Evolutionary conservation across 1,140 invertebrate species (phyloP), one percentile per base, ranked within the genome.

Genomic region (Brachionus paranguensis): DNA sequence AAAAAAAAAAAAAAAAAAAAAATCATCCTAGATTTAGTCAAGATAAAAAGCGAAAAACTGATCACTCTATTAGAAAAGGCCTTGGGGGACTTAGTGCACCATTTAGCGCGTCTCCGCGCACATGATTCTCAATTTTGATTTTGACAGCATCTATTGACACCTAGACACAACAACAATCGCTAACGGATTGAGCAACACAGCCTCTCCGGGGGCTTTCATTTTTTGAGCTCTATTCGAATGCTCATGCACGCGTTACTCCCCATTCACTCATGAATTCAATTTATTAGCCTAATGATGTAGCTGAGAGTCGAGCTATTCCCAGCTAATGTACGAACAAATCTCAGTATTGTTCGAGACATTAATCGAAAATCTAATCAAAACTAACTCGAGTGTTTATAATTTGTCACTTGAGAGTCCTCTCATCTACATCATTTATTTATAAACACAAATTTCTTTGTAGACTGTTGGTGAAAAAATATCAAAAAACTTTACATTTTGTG

Each of bases 361-460:
- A 72, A 72, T 76, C 45, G 24, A 76, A 37, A 37, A 76, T 76
- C 53, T 76, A 76, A 76, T 76, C 72, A 76, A 76, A 76, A 76
- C 41, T 33, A 76, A 76, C 27, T 76, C 72, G 43, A 76, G 72
- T 76, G 72, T 76, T 76, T 76, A 76, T 76, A 76, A 76, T 76
- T 76, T 76, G 72, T 76, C 72, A 76, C 72, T 76, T 50, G 72
- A 76, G 72, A 76, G 72, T 76, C 72, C 72, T 37, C 33, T 76
- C 72, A 76, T 72, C 68, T 72, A 72, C 68, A 72, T 72, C 68
- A 72, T 72, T 37, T 11, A 45, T 45, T 72, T 72, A 41, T 45
- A 72, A 41, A 43, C 29, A 41, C n/a, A 72, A 72, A 45, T 7
- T n/a, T 72, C 68, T 72, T 43, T 72, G 68, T 72, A 72, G 68